Evolutionary conservation across 2,113 vertebrate genomes (phyloP), one percentile per base, ranked within the genome.

Genomic region (Syngnathus scovelli): DNA sequence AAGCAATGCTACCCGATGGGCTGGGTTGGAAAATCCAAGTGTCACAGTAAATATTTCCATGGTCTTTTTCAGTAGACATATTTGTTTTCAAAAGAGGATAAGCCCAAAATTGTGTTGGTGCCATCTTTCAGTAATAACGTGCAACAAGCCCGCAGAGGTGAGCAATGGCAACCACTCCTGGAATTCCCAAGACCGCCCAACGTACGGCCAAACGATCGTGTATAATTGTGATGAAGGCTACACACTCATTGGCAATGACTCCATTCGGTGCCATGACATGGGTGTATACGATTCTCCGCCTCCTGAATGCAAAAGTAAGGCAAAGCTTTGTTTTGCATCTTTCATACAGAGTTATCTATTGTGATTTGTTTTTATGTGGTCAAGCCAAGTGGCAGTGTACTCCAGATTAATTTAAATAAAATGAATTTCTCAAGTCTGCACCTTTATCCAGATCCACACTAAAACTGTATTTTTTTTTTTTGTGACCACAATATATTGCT

Each of bases 271-370:
- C 61, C 6, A 7, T 0, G 61, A 77, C 36, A 1, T 7, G 2
- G 76, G 87, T 8, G 0, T 9, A 37, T 92, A 82, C 16, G 12
- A 58, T 41, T 51, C 61, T 27, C 0, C 0, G 13, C 78, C 76
- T 62, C 91, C 91, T 36, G 0, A 43, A 38, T 92, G 91, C 55
- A 12, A 62, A 77, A 74, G 90, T 92, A 58, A 78, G 87, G 13
- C 4, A 7, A 33, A 33, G 0, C n/a, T 8, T 33, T 19, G 21
- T n/a, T 18, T 61, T 68, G 11, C 52, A 49, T 36, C 41, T 21
- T 6, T 6, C 13, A 48, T 6, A 6, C 1, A 33, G 27, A 49
- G 18, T 19, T 19, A 49, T 18, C 18, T 19, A 49, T n/a, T 48
- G 1, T 18, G 2, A 19, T 1, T 19, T 13, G 19, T 49, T 49